A percentile compares a stretch with the other conserved stretches of the same genome.
Conservation (phyloP, 2,797 vertebrate species). For the Sphenopsis melanotis region DNA sequence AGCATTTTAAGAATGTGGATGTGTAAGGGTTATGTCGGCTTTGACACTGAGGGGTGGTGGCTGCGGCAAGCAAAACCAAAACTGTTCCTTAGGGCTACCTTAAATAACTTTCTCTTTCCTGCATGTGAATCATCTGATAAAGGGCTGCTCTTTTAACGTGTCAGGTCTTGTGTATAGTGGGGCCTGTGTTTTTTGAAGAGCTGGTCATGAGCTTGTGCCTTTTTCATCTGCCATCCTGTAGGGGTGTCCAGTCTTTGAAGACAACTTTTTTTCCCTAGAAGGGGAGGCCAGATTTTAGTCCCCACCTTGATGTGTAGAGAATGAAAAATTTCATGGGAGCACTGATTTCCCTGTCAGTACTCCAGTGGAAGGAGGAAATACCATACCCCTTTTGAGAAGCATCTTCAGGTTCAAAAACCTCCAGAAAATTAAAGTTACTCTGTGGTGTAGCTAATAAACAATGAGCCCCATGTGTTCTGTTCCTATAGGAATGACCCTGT, state of each 20-base stretch:
- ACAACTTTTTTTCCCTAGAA: background rate
- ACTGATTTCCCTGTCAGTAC: background rate
- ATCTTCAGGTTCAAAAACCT: background rate
- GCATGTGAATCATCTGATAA: slow-evolving; percentile 11
- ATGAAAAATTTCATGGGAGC: background rate
- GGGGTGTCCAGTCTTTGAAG: background rate
- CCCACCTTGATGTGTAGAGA: background rate
- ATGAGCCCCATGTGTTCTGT: background rate
- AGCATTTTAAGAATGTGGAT: background rate
- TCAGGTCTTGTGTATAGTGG: background rate
- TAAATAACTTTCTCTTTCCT: background rate
- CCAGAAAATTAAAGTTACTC: background rate
- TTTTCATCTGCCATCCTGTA: background rate
- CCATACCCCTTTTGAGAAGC: background rate
- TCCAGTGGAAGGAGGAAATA: background rate
- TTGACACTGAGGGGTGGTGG: background rate
- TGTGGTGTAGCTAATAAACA: background rate
- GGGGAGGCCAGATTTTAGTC: background rate
- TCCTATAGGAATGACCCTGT: background rate
- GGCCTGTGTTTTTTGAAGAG: background rate
- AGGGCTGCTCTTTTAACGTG: background rate
- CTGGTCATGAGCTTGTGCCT: background rate
- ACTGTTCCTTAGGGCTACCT: slow-evolving; percentile 15
- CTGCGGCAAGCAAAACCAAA: background rate
- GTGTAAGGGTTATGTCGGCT: background rate